Evolutionary conservation across 1,140 invertebrate genomes (phyloP), one percentile per base, ranked within the genome.

Genomic region (Hesperophylax magnus): DNA sequence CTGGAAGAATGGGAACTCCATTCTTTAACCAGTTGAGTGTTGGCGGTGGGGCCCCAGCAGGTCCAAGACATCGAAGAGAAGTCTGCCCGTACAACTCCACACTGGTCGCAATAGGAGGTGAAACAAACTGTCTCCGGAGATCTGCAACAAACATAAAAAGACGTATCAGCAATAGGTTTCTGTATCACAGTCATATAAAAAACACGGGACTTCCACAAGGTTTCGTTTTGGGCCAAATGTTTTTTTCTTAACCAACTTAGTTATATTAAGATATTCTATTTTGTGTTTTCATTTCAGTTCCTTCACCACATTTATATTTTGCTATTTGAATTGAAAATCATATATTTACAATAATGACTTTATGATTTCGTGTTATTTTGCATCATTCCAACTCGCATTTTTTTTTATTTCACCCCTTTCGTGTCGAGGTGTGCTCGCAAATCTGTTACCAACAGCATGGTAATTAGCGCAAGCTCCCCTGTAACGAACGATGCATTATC

Each of bases 1-100:
- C 88, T 79, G 95, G 91, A 27, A 96, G 88, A 39, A 39, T 39
- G 8, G 92, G 91, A 11, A 93, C 92, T 80, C 93, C 94, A 85
- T 96, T 95, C 82, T 94, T 93, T 52, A 96, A 89, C 96, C 96
- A 97, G 85, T 94, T 95, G 63, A 98, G 93, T 84, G 95, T 92
- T 0, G 97, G 96, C 72, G 94, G 93, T 7, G 98, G 98, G 58
- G 96, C 93, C 5, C 96, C 97, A 58, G 93, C 92, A 2, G 98
- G 98, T 15, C 97, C 95, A 63, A 97, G 92, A 89, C 98, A 99
- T 63, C 95, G 93, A 71, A 99, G 91, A 86, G 98, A 96, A 24
- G 95, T 94, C 77, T 96, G 93, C 6, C 93, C 92, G 79, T 96
- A 96, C 79, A 97, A 91, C 86, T 97, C 95, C 15, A 98, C 96